Conservation (phyloP, 2,113 vertebrate genomes). For the Dryoscopus gambensis region DNA sequence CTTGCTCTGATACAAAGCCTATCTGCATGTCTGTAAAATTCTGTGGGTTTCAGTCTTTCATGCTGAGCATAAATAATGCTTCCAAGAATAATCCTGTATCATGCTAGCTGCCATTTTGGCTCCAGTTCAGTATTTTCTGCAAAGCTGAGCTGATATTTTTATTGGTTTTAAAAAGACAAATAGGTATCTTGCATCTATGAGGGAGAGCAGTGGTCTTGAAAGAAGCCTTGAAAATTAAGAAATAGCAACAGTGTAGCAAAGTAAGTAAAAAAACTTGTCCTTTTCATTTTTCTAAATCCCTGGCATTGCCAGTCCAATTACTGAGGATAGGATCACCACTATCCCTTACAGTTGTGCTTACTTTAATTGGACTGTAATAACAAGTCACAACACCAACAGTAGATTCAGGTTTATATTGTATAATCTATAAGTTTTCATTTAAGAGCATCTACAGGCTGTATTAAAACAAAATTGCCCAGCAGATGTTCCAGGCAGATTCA, state of each 20-base stretch:
- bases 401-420: neutral
- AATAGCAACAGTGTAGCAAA: neutral
- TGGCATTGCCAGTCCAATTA: neutral
- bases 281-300: neutral
- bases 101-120: neutral
- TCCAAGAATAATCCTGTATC: neutral
- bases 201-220: neutral
- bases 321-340: neutral
- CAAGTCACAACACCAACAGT: neutral
- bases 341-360: neutral
- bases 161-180: neutral
- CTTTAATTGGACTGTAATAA: neutral
- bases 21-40: neutral
- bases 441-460: neutral
- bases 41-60: neutral
- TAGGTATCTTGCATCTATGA: neutral
- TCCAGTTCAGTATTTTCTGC: neutral
- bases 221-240: neutral
- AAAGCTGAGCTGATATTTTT: neutral
- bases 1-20: neutral
- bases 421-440: neutral
- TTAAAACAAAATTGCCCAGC: neutral
- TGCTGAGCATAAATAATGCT: slow-evolving; percentile 7
- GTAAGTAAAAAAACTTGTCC: neutral
- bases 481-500: slow-evolving; percentile 9